Evolutionary conservation across 2,888 invertebrate genomes (phyloP).

Genomic region (Ptycholaimellus sp.): DNA sequence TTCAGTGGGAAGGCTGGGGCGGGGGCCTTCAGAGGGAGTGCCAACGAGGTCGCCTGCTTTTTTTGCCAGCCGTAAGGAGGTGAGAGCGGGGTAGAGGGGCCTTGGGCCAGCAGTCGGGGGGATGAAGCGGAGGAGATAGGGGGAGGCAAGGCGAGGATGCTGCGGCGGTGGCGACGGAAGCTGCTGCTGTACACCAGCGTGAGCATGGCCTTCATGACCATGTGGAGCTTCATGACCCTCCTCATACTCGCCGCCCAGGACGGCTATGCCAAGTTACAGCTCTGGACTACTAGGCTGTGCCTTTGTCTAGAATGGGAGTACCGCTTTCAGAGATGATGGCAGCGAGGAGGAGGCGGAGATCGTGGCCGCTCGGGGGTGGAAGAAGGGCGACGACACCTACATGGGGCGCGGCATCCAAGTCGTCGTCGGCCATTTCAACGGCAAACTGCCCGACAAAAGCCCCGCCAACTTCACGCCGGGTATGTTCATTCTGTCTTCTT

Average conservation of each 20-base stretch:
- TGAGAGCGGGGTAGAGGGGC: no score
- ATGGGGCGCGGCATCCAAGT: conserved; percentile 15
- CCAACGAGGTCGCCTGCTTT: no score
- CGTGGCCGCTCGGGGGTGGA: no score
- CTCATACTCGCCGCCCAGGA: conserved; percentile 18
- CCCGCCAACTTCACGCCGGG: conserved; percentile 13
- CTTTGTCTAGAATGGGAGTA: neutral
- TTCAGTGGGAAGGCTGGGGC: no score
- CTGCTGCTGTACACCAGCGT: conserved; percentile 9
- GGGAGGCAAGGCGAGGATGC: no score
- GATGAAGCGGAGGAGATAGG: no score
- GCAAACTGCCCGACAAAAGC: conserved; percentile 20
- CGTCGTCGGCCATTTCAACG: conserved; percentile 24
- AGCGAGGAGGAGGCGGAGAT: neutral
- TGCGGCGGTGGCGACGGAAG: neutral
- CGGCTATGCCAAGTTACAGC: neutral
- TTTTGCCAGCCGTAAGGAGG: no score
- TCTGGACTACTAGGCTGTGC: neutral
- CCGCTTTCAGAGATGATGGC: conserved; percentile 7
- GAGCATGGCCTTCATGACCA: conserved; percentile 14
- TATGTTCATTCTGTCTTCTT: neutral
- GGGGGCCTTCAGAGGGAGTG: no score
- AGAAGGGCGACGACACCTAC: conserved; percentile 6
- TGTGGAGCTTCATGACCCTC: conserved; percentile 19
- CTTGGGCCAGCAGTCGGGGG: no score